Evolutionary conservation across 2,113 vertebrate species (phyloP).

Genomic region (Anthoscopus minutus): DNA sequence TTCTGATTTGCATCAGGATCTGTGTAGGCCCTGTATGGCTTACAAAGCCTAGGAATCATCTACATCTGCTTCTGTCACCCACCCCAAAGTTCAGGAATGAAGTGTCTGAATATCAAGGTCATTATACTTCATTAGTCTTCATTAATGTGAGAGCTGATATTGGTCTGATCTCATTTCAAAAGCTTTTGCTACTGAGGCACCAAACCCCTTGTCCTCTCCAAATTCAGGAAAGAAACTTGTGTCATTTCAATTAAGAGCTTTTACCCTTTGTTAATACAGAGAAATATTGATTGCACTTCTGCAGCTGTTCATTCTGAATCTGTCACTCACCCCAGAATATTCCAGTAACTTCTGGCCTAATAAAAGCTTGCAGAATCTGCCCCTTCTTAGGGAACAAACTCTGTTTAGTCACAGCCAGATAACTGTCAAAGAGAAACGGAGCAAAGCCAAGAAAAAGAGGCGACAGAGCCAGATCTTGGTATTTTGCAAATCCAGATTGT

Average conservation of each 20-base stretch:
- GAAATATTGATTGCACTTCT: not conserved
- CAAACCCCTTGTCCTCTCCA: not conserved
- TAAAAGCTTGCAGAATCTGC: not conserved
- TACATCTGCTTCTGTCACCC: not conserved
- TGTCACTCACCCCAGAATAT: not conserved
- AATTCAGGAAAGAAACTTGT: not conserved
- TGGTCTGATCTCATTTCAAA: not conserved
- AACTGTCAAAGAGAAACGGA: slow-evolving; percentile 2
- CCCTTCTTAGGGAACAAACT: slow-evolving; percentile 9
- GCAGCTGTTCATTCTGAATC: not conserved
- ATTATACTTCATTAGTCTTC: not conserved
- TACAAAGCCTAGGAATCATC: not conserved
- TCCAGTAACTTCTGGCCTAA: slow-evolving; percentile 2
- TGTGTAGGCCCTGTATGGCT: not conserved
- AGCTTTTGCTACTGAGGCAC: not conserved
- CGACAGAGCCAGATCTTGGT: not conserved
- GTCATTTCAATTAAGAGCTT: not conserved
- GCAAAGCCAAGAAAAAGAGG: not conserved
- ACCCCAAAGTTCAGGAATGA: not conserved
- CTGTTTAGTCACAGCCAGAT: not conserved
- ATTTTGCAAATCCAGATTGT: slow-evolving; percentile 24
- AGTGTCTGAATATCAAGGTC: not conserved
- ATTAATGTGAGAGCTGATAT: not conserved
- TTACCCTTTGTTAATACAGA: not conserved
- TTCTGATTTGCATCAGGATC: not conserved